Evolutionary conservation across 2,888 invertebrate species (phyloP), one percentile per base, ranked within the genome.

Genomic region (Dione juno): DNA sequence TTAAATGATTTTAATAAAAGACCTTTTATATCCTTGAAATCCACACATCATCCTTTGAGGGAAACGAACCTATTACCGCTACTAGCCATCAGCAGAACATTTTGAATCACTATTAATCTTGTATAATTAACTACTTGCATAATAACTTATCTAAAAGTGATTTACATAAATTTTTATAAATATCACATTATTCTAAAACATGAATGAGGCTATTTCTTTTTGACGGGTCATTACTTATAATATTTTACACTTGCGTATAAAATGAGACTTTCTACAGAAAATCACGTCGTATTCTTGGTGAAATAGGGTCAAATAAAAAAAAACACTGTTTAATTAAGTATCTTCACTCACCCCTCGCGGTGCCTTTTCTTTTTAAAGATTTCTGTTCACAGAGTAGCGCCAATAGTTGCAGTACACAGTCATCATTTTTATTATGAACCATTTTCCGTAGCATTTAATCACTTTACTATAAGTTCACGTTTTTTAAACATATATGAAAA

Each of bases 391-490:
- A 91, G 61, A 91, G 77, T 64, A 86, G 74, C 59, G 85, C 79
- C n/a, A 92, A 81, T 10, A 91, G 80, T 76, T 86, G 84, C 16
- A 90, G 67, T 63, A 91, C 77, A 77, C 91, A 91, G 77, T 91
- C 90, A 67, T 81, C 79, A 37, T 89, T 85, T 73, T 84, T 84
- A 41, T 78, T 83, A 37, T 82, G 85, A 79, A 91, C 91, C 92
- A 91, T 91, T 78, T 71, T 84, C 40, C 1, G 14, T 70, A 52
- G 43, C 9, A 48, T 64, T 40, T 35, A 16, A 57, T 45, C 45
- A 61, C 61, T 45, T n/a, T n/a, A 43, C 28, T 41, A 37, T 37
- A 19, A 19, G 19, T 50, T 11, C 19, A 50, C 19, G 10, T 48
- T 16, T 19, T 19, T 19, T 11, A 3, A 19, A 6, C 50, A 19